Conservation (phyloP, 1,140 invertebrate species). For the Scaptomyza graminum region DNA sequence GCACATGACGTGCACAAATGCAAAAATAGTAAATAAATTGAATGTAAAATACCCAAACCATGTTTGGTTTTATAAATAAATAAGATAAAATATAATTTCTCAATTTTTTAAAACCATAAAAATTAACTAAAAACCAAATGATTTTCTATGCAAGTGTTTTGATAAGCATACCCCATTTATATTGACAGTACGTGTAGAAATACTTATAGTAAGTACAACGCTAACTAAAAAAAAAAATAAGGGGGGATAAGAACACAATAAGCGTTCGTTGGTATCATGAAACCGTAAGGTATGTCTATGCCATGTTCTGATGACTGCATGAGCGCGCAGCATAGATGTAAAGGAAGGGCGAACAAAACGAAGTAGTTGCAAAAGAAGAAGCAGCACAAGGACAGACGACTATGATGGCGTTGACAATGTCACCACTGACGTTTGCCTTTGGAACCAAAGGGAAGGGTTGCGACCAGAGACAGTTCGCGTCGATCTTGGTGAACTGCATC, state of each 20-base stretch:
- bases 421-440: constrained; percentile 1
- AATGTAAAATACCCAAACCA: background rate
- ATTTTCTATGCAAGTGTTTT: background rate
- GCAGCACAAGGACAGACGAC: background rate
- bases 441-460: background rate
- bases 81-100: too few relatives aligned
- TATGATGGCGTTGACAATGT: constrained; percentile 11
- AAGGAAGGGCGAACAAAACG: background rate
- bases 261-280: constrained; percentile 23
- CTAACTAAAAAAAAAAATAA: background rate
- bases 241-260: constrained; percentile 7
- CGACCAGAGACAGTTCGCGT: background rate
- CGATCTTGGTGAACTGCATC: constrained; percentile 21
- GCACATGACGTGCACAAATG: constrained; percentile 32
- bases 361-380: background rate
- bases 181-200: constrained; percentile 12
- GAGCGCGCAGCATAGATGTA: constrained; percentile 2
- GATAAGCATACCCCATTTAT: background rate
- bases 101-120: too few relatives aligned
- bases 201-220: constrained; percentile 22
- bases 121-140: too few relatives aligned
- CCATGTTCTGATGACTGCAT: constrained; percentile 24
- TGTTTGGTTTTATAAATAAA: too few relatives aligned
- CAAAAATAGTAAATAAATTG: constrained; percentile 10
- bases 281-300: constrained; percentile 23